Conservation (phyloP, 2,797 vertebrate genomes). For the Ctenopoma multispine region DNA sequence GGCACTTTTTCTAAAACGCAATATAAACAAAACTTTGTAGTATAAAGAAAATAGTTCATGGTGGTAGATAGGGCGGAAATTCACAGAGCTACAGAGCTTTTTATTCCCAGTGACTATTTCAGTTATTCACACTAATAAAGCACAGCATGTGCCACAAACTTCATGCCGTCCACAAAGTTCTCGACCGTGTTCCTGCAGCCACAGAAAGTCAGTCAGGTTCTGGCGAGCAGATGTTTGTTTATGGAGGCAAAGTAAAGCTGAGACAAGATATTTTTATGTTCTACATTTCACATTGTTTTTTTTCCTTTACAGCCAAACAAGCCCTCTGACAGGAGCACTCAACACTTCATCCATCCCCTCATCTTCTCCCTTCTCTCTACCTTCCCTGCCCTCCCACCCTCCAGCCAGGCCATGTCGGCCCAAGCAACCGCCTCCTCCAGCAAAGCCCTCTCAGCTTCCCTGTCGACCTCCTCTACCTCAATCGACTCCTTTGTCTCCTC, state of each 20-base stretch:
- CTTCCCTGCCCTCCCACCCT: conserved; percentile 30
- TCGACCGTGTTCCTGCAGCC: not conserved
- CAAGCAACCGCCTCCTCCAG: conserved; percentile 39
- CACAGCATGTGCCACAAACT: conserved; percentile 13
- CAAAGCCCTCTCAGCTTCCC: conserved; percentile 58
- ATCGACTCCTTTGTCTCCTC: conserved; percentile 35
- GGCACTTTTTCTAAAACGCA: too few species aligned
- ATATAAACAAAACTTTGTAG: too few species aligned
- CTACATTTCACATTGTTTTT: not conserved
- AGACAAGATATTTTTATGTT: not conserved
- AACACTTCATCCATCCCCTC: conserved; percentile 26
- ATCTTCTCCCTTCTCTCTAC: conserved; percentile 20
- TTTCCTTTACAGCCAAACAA: conserved; percentile 46
- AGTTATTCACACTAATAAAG: conserved; percentile 1
- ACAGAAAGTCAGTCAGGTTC: not conserved
- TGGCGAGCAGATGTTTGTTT: not conserved
- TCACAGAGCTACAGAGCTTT: too few species aligned
- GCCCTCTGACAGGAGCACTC: conserved; percentile 48
- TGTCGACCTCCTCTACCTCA: conserved; percentile 55
- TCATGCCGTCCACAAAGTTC: not conserved
- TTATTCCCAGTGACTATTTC: conserved; percentile 9
- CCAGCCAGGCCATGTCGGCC: conserved; percentile 65
- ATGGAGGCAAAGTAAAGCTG: not conserved
- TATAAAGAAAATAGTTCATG: too few species aligned
- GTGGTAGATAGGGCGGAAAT: too few species aligned